These are phyloP conservation scores for Anadara kagoshimensis DNA, from an alignment of 1,140 invertebrate species.

Conservation along the genomic window DNA sequence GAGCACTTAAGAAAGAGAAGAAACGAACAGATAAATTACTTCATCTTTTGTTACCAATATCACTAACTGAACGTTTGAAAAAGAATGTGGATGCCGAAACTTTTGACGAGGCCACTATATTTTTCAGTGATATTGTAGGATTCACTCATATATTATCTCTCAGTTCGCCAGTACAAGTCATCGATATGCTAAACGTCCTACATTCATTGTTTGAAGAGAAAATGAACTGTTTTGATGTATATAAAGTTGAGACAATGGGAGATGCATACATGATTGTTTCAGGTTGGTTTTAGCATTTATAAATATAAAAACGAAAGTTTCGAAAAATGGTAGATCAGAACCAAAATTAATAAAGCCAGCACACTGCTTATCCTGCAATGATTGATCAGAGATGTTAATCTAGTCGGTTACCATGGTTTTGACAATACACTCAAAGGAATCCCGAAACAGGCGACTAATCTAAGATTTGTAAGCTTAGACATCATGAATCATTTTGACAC, in stretches of 20 bases:
- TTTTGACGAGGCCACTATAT: constrained; percentile 78
- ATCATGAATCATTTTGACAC: too few relatives aligned
- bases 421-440: too few relatives aligned
- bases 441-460: too few relatives aligned
- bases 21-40: constrained; percentile 54
- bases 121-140: constrained; percentile 88
- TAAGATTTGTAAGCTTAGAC: too few relatives aligned
- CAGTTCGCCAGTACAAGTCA: constrained; percentile 81
- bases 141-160: constrained; percentile 86
- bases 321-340: too few relatives aligned
- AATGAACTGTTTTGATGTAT: constrained; percentile 64
- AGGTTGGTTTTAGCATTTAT: constrained; percentile 27
- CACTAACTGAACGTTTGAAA: constrained; percentile 53
- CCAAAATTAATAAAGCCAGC: too few relatives aligned
- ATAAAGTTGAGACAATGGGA: constrained; percentile 69
- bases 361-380: too few relatives aligned
- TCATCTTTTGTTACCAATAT: constrained; percentile 59
- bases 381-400: too few relatives aligned
- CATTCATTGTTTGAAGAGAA: constrained; percentile 64
- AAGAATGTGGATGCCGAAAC: constrained; percentile 49
- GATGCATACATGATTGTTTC: constrained; percentile 67
- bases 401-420: too few relatives aligned
- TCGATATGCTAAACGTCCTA: constrained; percentile 65
- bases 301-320: too few relatives aligned
- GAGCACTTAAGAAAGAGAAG: constrained; percentile 55